Evolutionary conservation across 2,113 vertebrate genomes (phyloP), one percentile per base, ranked within the genome.

Genomic region (Microtus ochrogaster): DNA sequence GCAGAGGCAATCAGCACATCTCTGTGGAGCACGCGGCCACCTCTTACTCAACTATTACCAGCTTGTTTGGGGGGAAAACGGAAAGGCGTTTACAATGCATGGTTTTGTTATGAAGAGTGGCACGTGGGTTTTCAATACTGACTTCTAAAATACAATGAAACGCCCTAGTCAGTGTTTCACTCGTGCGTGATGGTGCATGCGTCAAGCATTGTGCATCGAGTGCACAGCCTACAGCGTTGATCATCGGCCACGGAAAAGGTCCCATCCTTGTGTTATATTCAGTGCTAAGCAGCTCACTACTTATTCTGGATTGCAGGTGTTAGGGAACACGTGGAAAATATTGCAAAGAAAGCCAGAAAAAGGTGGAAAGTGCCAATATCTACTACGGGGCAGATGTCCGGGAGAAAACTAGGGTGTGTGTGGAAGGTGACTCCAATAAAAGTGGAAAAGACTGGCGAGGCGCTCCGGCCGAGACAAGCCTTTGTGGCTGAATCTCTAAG

Each of bases 291-390:
- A 78, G 13, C 21, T 63, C 21, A 3, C 9, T 55, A n/a, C 36
- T 89, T 65, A 77, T 44, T 85, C 28, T 63, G 17, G 41, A 78
- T 63, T 90, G 77, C 70, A 92, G 58, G 70, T 47, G 26, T 22
- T 88, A 76, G 94, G 89, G 44, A 86, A 79, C 76, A 49, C 30
- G 28, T 44, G 39, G 36, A 26, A 90, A 96, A 68, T 61, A 72
- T 26, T 79, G 6, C 36, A 86, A 92, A 92, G 13, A 44, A 58
- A 91, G 49, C 36, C 14, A 83, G 84, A 79, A 61, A 28, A 12
- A 19, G 70, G n/a, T 7, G 84, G 7, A 83, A 70, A 77, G n/a
- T 47, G 19, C 52, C 68, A 12, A 14, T 22, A n/a, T 55, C 58
- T 24, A 17, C 19, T 58, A n/a, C 26, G 44, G 24, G 41, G 24